These are phyloP conservation scores for Argopecten irradians DNA, from an alignment of 1,140 invertebrate genomes.

Conservation along the genomic window DNA sequence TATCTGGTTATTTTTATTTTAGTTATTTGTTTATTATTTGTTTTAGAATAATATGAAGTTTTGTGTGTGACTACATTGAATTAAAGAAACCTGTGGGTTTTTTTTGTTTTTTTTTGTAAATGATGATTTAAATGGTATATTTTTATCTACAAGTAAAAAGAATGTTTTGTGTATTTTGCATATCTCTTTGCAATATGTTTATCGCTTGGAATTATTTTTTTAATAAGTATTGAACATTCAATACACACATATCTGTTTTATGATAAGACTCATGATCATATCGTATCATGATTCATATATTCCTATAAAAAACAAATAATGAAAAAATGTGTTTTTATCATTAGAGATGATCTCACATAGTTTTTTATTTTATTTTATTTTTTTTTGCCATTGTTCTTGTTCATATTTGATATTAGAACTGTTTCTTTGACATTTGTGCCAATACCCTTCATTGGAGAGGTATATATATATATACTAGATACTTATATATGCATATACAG, in stretches of 20 bases:
- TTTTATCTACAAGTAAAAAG: too few species aligned
- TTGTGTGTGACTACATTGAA: background rate
- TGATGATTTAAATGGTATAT: too few species aligned
- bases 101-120: too few species aligned
- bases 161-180: too few species aligned
- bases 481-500: background rate
- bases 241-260: too few species aligned
- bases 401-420: background rate
- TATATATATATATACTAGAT: background rate
- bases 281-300: too few species aligned
- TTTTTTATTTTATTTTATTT: too few species aligned
- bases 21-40: background rate
- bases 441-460: background rate
- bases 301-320: too few species aligned
- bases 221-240: too few species aligned
- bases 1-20: background rate
- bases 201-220: too few species aligned
- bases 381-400: background rate
- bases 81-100: background rate
- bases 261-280: too few species aligned
- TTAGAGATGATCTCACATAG: background rate
- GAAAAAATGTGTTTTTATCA: background rate
- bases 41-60: background rate
- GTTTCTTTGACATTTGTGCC: background rate
- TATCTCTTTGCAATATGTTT: too few species aligned